phyloP scores from a whole-genome alignment of 2,113 vertebrate genomes.

The Ceyx cyanopectus region DNA sequence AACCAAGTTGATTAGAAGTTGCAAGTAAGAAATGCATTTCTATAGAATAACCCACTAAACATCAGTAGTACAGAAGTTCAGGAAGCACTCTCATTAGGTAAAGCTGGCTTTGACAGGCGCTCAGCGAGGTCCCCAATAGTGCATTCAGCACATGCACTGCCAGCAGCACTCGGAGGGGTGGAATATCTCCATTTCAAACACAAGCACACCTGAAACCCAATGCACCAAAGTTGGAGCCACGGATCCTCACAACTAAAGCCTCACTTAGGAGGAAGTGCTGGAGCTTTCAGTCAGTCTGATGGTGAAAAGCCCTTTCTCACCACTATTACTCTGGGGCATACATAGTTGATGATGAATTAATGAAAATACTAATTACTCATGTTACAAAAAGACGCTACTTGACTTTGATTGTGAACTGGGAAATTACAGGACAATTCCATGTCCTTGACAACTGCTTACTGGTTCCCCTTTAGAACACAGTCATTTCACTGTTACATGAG shows the following conservation, averaged over 20 bases:
- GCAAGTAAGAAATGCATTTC: not conserved
- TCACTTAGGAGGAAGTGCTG: not conserved
- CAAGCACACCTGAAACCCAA: not conserved
- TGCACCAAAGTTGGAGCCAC: not conserved
- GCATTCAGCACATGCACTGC: not conserved
- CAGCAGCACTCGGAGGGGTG: not conserved
- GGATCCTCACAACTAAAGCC: not conserved
- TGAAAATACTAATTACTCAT: constrained; percentile 2
- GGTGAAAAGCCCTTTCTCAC: not conserved
- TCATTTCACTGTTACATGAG: not conserved
- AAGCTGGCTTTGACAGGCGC: not conserved
- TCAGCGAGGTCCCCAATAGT: not conserved
- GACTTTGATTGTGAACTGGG: not conserved
- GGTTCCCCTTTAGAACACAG: not conserved
- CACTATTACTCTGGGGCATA: not conserved
- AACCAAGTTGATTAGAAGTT: not conserved
- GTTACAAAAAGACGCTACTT: not conserved
- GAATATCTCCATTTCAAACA: not conserved
- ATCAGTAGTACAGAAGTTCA: not conserved
- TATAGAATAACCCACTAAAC: not conserved
- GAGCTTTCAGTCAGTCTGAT: not conserved
- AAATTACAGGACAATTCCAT: not conserved
- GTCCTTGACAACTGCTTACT: not conserved
- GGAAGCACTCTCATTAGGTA: not conserved
- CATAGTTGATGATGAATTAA: not conserved